Evolutionary conservation across 2,113 vertebrate genomes (phyloP).

Genomic region (Clupea harengus): DNA sequence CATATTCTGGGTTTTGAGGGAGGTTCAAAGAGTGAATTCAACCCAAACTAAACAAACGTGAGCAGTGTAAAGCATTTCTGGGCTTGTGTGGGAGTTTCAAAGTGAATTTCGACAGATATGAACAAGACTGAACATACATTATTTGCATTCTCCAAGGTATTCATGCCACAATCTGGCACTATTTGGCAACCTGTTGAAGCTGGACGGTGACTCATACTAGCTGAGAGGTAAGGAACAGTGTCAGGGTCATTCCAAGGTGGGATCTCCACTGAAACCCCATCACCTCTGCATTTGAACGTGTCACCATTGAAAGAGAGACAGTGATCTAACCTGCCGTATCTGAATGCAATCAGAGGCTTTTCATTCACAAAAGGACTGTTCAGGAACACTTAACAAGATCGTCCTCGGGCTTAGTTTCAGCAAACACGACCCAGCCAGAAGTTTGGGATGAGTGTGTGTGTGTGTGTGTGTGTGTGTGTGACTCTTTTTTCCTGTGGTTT

Average conservation of each 20-base stretch:
- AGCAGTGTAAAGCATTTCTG: background rate
- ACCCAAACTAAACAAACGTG: background rate
- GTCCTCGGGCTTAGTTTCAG: background rate
- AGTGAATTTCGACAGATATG: background rate
- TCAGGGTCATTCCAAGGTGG: background rate
- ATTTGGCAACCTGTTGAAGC: background rate
- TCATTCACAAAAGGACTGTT: background rate
- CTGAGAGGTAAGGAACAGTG: background rate
- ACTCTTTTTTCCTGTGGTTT: background rate
- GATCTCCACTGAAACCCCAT: background rate
- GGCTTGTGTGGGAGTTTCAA: background rate
- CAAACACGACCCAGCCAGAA: background rate
- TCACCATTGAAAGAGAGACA: background rate
- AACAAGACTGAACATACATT: background rate
- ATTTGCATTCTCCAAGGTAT: background rate
- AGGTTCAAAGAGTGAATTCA: background rate
- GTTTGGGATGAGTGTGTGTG: background rate
- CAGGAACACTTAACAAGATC: background rate
- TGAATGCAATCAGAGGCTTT: background rate
- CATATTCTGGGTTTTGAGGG: background rate
- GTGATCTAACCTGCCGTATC: background rate
- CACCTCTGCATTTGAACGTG: background rate
- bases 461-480: background rate
- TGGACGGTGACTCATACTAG: background rate
- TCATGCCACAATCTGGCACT: background rate